These are phyloP conservation scores for Dromius quadrimaculatus DNA, from an alignment of 2,888 invertebrate species.

Conservation along the genomic window DNA sequence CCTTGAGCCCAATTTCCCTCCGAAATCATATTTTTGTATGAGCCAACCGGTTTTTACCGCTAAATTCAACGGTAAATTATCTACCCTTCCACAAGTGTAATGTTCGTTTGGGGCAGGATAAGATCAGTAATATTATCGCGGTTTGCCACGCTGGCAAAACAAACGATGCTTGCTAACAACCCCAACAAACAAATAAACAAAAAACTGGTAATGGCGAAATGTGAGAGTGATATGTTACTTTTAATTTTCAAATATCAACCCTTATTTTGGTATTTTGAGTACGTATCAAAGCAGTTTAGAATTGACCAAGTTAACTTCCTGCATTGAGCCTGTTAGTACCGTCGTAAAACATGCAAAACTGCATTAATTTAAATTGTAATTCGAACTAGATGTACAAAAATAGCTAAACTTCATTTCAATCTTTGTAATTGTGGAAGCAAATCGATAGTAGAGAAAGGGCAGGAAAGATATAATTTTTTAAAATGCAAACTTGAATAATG, in stretches of 20 bases:
- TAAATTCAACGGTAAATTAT: too few relatives aligned
- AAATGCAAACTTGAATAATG: too few relatives aligned
- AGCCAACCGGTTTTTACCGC: too few relatives aligned
- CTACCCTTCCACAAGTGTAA: too few relatives aligned
- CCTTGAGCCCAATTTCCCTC: too few relatives aligned
- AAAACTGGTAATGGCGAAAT: neutral
- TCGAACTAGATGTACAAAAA: neutral
- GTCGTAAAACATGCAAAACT: constrained; percentile 5
- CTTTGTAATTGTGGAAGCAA: neutral
- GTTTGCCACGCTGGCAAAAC: neutral
- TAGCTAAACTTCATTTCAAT: neutral
- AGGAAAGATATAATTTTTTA: too few relatives aligned
- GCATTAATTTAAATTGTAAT: constrained; percentile 19
- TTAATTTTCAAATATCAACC: neutral
- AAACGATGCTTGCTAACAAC: neutral
- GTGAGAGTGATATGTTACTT: neutral
- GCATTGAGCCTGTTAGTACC: constrained; percentile 6
- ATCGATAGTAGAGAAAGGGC: too few relatives aligned
- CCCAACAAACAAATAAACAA: neutral
- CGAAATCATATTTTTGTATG: too few relatives aligned
- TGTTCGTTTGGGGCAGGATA: constrained; percentile 1
- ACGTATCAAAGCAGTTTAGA: too few relatives aligned
- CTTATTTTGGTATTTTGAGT: too few relatives aligned
- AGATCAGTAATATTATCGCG: neutral
- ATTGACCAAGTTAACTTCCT: constrained; percentile 8